Evolutionary conservation across 2,797 vertebrate genomes (phyloP).

Genomic region (Telmatherina bonti): DNA sequence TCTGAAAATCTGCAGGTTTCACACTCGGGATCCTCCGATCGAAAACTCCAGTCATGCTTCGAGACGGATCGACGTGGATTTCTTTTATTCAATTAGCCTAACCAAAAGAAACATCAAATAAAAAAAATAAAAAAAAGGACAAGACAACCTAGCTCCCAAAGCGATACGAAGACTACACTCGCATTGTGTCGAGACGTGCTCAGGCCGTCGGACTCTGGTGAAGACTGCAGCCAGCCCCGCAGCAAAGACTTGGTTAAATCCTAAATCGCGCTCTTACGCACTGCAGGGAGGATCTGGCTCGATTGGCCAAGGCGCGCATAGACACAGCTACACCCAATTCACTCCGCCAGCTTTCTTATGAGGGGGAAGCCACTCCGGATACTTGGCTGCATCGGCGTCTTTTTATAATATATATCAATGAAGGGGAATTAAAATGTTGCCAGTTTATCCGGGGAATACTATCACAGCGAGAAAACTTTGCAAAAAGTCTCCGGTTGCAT

Average conservation of each 20-base stretch:
- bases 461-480: constrained; percentile 40
- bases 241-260: constrained; percentile 99
- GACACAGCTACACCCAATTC: constrained; percentile 94
- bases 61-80: constrained; percentile 36
- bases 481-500: constrained; percentile 41
- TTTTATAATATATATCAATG: constrained; percentile 76
- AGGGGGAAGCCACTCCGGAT: constrained; percentile 83
- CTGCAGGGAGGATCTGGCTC: constrained; percentile 99
- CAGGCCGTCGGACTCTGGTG: constrained; percentile 85
- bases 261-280: constrained; percentile 99
- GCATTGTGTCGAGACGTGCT: constrained; percentile 85
- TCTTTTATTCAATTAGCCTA: constrained; percentile 44
- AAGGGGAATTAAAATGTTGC: constrained; percentile 62
- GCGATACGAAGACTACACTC: constrained; percentile 83
- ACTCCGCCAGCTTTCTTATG: constrained; percentile 90
- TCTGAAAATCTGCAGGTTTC: constrained; percentile 93
- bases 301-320: constrained; percentile 94
- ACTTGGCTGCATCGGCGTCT: constrained; percentile 70
- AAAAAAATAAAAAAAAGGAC: constrained; percentile 29
- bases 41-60: constrained; percentile 98
- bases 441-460: constrained; percentile 45
- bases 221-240: constrained; percentile 92
- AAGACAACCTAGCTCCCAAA: constrained; percentile 71
- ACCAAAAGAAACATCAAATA: background rate
- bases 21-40: constrained; percentile 95